Base-by-base conservation (phyloP, 2,888 invertebrate species). In the Scaptomyza flava region DNA sequence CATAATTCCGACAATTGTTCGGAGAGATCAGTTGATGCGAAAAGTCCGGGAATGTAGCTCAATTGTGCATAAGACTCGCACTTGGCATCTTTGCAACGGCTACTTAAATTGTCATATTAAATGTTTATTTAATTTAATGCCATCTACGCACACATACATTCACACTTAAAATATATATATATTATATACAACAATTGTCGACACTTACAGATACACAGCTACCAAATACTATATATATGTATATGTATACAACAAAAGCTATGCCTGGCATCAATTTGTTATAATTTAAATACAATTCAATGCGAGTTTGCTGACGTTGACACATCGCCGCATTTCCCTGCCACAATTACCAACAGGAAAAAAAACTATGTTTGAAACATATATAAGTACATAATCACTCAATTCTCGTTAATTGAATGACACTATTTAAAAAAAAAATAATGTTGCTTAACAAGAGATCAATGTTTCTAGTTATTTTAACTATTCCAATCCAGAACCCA, bases 241-340 rank as follows among this genome's bases (percentile, higher is more conserved):
- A 23, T 23, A 23, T 23, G 27, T 43, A 53, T 59, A 66, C 50
- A 75, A 75, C 65, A 66, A 75, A 70, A 77, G 65, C 66, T 61
- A 63, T 64, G 74, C 61, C 64, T 68, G 77, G 63, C 83, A 83
- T 87, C 81, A 87, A 83, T 83, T 83, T 83, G 87, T 78, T 87
- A 87, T 87, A 83, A 83, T 83, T 83, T 83, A 81, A 84, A 84
- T 84, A 84, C 71, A 77, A 80, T 85, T 87, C 80, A 82, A 83
- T 85, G 82, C 61, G 66, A 61, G 34, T 38, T 56, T 65, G 70
- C 72, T 69, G 74, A 65, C 65, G 66, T 51, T 63, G 62, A 66
- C 46, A 51, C 45, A 51, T 66, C 48, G 36, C 54, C 52, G 41
- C 47, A 43, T 54, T 67, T 66, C 31, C 53, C 51, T 36, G 51